Evolutionary conservation across 2,113 vertebrate species (phyloP), one percentile per base, ranked within the genome.

Genomic region (Lanius collurio): DNA sequence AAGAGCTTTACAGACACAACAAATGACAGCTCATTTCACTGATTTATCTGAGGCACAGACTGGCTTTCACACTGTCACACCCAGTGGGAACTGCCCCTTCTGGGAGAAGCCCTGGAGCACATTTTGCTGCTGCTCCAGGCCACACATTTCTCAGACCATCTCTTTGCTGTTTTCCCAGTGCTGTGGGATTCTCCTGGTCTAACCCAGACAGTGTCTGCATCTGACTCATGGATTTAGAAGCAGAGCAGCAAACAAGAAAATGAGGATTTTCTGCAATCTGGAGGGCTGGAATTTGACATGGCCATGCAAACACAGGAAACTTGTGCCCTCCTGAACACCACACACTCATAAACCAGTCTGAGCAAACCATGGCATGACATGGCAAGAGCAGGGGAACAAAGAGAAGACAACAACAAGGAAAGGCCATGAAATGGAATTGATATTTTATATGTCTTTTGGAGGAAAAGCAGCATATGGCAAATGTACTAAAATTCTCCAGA

Each of bases 61-160:
- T 22, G 19, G 44, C 30, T 95, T 77, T 77, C 50, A 69, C 53
- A 53, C 31, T 35, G 46, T 24, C 62, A 44, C n/a, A 37, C 17
- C 44, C 78, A 41, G 28, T 2, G 15, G 57, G 33, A 87, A 13
- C 57, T 57, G 46, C 47, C 7, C 2, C 0, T 3, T 3, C n/a
- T 55, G 55, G 20, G n/a, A 84, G 62, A 82, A 76, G 53, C 24
- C 20, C 28, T 53, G 33, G 53, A 39, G 31, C n/a, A 74, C 42
- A 39, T 74, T 77, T 42, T 62, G 42, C 57, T 80, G 67, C 50
- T 70, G 42, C 60, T 83, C 33, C 68, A 74, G 46, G 53, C 33
- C 49, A 56, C 37, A 13, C 55, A 47, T n/a, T 81, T 50, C 74
- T 81, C 47, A 70, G 41, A 75, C 3, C 50, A 59, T 2, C 23